These are phyloP conservation scores for Forficula auricularia DNA, from an alignment of 1,140 invertebrate species.

Conservation along the genomic window DNA sequence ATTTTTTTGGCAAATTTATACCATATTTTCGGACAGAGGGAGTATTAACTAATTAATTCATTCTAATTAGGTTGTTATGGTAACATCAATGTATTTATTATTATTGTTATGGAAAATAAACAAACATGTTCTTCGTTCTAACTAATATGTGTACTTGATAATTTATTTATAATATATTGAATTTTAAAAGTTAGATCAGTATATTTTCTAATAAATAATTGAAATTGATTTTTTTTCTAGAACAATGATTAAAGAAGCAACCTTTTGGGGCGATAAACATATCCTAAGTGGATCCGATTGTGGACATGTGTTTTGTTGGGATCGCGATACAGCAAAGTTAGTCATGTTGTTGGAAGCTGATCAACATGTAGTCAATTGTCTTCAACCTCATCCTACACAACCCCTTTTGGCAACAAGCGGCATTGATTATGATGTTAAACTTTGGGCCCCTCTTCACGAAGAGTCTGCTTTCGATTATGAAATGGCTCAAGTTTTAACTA, in stretches of 20 bases:
- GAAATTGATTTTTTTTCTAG: slow-evolving; percentile 36
- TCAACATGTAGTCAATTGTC: slow-evolving; percentile 70
- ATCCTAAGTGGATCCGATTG: slow-evolving; percentile 78
- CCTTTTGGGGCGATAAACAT: slow-evolving; percentile 70
- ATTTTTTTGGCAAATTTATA: too few species aligned
- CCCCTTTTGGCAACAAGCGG: slow-evolving; percentile 72
- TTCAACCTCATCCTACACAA: slow-evolving; percentile 67
- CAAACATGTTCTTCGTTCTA: too few species aligned
- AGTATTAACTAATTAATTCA: too few species aligned
- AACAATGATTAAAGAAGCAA: slow-evolving; percentile 79
- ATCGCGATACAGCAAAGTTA: slow-evolving; percentile 39
- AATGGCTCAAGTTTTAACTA: slow-evolving; percentile 50
- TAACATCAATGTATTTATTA: too few species aligned
- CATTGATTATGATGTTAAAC: slow-evolving; percentile 78
- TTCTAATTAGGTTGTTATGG: too few species aligned
- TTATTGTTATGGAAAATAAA: too few species aligned
- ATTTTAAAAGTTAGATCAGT: neutral
- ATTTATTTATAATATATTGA: too few species aligned
- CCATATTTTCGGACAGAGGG: too few species aligned
- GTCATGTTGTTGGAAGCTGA: slow-evolving; percentile 70
- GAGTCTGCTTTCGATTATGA: slow-evolving; percentile 43
- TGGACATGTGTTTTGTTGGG: slow-evolving; percentile 59
- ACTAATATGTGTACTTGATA: too few species aligned
- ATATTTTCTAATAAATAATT: slow-evolving; percentile 1
- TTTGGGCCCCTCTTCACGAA: slow-evolving; percentile 55